Percentiles rank a stretch among this genome's conserved stretches.
Evolutionary conservation across 37 sponge, comb jelly and placozoan genomes (phyloP).

Genomic region (Beroe forskalii): DNA sequence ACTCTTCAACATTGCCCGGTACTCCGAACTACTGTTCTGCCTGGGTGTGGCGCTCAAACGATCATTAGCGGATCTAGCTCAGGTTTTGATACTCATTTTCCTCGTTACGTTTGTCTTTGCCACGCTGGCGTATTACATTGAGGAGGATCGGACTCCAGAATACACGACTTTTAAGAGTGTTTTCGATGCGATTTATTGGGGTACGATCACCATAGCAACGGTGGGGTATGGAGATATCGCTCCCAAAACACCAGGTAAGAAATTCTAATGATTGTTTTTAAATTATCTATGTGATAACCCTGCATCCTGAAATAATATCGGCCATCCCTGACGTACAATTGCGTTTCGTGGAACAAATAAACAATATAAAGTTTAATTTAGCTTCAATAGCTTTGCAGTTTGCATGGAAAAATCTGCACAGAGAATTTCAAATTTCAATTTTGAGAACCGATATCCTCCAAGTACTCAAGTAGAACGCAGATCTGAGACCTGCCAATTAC

Average conservation of each 20-base stretch:
- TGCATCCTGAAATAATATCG: too few relatives aligned
- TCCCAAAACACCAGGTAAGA: constrained; percentile 44
- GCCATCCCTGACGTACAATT: too few relatives aligned
- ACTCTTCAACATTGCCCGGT: constrained; percentile 39
- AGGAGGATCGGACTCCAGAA: neutral
- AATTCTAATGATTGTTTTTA: too few relatives aligned
- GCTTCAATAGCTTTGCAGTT: too few relatives aligned
- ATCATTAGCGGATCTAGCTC: constrained; percentile 4
- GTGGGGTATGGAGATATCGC: constrained; percentile 33
- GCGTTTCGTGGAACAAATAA: too few relatives aligned
- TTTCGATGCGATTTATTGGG: constrained; percentile 45
- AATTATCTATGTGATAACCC: too few relatives aligned
- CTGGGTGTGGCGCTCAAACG: constrained; percentile 39
- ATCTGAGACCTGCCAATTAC: too few relatives aligned
- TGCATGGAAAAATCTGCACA: too few relatives aligned
- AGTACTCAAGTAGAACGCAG: too few relatives aligned
- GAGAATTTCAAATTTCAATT: too few relatives aligned
- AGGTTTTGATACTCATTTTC: constrained; percentile 41
- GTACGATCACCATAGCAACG: constrained; percentile 37
- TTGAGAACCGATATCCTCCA: too few relatives aligned
- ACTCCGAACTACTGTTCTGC: constrained; percentile 3
- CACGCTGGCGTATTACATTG: constrained; percentile 21
- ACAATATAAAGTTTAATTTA: too few relatives aligned
- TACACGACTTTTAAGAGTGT: constrained; percentile 7
- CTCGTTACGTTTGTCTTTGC: constrained; percentile 39